Evolutionary conservation across 2,797 vertebrate species (phyloP), one percentile per base, ranked within the genome.

Genomic region (Cirrhinus molitorella): DNA sequence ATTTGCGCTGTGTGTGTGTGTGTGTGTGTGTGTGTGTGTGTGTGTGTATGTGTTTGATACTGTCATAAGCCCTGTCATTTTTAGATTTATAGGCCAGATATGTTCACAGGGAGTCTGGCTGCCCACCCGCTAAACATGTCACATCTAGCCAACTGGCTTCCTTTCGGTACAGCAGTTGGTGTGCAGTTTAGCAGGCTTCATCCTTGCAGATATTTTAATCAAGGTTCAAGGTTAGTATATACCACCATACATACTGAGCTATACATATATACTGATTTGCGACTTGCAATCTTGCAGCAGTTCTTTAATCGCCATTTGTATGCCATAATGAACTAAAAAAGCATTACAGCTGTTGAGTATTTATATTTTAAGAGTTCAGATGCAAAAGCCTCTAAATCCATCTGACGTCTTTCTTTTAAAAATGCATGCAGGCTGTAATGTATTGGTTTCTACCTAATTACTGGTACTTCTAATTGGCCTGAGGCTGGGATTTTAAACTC

Each of bases 121-220:
- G 16, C 57, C 25, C 34, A 45, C n/a, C 37, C 40, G 13, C 43
- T n/a, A 72, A 57, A 37, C 7, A 34, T 65, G 1, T 78, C 43
- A 70, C 78, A 75, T 75, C 47, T 53, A 51, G 61, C 80, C 80
- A 66, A 45, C 16, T 75, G 47, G 71, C 47, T 45, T 75, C 34
- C 47, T 67, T 23, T 63, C 34, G 65, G 34, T 16, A 28, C 21
- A 40, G 51, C 66, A 45, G 66, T 31, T 78, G 40, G 40, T 31
- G 25, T 59, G 17, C 28, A 34, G 67, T 74, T 82, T 82, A 21
- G 31, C 59, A 66, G 12, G 28, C 71, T 53, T 73, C 17, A 65
- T 28, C 40, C n/a, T 21, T 0, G 21, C 40, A n/a, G 47, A 83
- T 68, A 67, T 67, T 83, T 53, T 14, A 83, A 83, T 76, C 63